A percentile compares a stretch with the other conserved stretches of the same genome.
phyloP scores from a whole-genome alignment of 2,888 invertebrate genomes.

The Volucella zonaria region DNA sequence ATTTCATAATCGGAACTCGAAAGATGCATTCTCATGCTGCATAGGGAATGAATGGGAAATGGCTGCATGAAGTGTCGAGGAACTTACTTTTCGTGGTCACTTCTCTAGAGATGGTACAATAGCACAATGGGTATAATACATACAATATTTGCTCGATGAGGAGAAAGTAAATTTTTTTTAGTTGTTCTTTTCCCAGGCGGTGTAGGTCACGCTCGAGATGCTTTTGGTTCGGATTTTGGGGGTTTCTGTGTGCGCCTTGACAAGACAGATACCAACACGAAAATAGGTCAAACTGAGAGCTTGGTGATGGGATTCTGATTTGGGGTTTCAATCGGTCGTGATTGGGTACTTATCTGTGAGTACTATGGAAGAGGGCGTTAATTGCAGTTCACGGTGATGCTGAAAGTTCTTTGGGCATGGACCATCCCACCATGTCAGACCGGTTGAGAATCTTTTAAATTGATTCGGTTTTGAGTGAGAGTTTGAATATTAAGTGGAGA shows the following conservation, averaged over 20 bases:
- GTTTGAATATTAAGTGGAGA: constrained; percentile 43
- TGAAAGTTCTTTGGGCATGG: neutral
- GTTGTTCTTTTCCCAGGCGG: constrained; percentile 40
- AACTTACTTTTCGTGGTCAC: too few species aligned
- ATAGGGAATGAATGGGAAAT: too few species aligned
- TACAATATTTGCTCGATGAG: neutral
- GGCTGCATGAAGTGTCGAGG: too few species aligned
- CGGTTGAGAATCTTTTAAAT: constrained; percentile 36
- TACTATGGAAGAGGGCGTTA: constrained; percentile 47
- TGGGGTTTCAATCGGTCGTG: constrained; percentile 35
- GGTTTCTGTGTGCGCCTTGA: neutral
- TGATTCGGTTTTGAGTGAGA: constrained; percentile 61
- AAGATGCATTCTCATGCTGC: too few species aligned
- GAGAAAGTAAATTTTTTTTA: constrained; percentile 44
- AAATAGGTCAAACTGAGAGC: constrained; percentile 22
- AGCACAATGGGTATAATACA: too few species aligned
- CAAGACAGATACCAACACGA: neutral
- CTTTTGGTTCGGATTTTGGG: neutral
- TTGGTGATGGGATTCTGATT: constrained; percentile 27
- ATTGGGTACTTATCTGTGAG: constrained; percentile 30
- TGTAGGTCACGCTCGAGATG: constrained; percentile 46
- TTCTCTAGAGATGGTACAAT: too few species aligned
- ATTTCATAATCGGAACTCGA: too few species aligned
- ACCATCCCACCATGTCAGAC: neutral
- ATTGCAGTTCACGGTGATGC: constrained; percentile 28